Evolutionary conservation across 1,140 invertebrate genomes (phyloP).

Genomic region (Drusus annulatus): DNA sequence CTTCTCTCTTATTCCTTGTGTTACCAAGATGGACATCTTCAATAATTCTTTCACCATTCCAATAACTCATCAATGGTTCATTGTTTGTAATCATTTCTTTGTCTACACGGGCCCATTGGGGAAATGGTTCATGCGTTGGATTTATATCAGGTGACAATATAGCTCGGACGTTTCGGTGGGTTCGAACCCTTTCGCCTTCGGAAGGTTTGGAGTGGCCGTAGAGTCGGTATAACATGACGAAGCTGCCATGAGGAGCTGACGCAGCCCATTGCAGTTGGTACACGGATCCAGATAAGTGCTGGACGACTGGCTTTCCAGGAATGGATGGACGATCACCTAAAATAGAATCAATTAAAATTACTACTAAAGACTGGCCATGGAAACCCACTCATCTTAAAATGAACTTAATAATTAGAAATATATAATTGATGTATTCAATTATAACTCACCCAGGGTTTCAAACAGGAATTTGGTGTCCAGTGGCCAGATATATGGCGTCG

Average conservation of each 20-base stretch:
- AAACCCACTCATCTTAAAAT: too few relatives aligned
- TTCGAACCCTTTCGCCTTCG: conserved; percentile 43
- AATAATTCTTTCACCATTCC: too few relatives aligned
- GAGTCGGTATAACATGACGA: conserved; percentile 48
- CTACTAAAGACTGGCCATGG: too few relatives aligned
- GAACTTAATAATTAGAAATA: neutral
- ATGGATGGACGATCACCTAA: conserved; percentile 77
- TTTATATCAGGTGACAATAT: neutral
- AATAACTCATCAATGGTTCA: too few relatives aligned
- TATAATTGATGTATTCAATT: neutral
- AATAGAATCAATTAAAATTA: neutral
- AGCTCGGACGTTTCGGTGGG: conserved; percentile 27
- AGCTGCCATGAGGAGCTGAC: conserved; percentile 63
- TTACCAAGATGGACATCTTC: too few relatives aligned
- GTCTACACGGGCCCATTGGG: neutral
- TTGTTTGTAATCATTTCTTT: too few relatives aligned
- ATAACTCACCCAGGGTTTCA: conserved; percentile 79
- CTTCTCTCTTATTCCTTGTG: conserved; percentile 17
- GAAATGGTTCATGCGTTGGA: conserved; percentile 3
- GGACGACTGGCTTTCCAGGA: conserved; percentile 78
- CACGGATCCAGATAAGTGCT: conserved; percentile 75
- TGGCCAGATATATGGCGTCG: conserved; percentile 78
- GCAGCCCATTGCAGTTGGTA: conserved; percentile 83
- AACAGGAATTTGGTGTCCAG: conserved; percentile 78
- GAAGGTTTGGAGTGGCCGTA: conserved; percentile 40